These are phyloP conservation scores for Penaeus monodon DNA, from an alignment of 2,888 invertebrate genomes.

Conservation along the genomic window DNA sequence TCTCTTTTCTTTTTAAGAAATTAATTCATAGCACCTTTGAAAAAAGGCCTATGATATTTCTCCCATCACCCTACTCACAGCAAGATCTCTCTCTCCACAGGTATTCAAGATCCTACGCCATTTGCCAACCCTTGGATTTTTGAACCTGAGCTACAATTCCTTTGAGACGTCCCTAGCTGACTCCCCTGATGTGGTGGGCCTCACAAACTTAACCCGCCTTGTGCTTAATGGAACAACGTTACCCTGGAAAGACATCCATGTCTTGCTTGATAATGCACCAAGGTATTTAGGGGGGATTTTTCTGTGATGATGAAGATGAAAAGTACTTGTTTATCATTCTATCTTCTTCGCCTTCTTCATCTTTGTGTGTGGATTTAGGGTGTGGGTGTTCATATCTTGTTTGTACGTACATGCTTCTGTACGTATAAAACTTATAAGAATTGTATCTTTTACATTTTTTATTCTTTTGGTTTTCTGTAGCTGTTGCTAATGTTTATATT, in stretches of 20 bases:
- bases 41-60: not conserved
- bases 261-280: constrained; percentile 75
- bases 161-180: constrained; percentile 69
- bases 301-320: too few species aligned
- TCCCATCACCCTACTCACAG: not conserved
- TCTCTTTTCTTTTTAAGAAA: too few species aligned
- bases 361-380: too few species aligned
- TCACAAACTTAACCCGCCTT: constrained; percentile 78
- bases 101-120: constrained; percentile 87
- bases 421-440: too few species aligned
- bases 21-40: too few species aligned
- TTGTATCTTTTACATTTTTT: too few species aligned
- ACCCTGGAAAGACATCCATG: constrained; percentile 85
- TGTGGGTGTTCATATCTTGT: too few species aligned
- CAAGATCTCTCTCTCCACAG: constrained; percentile 70
- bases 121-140: constrained; percentile 89
- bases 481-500: too few species aligned
- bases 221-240: constrained; percentile 90
- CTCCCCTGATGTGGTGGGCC: constrained; percentile 52
- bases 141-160: constrained; percentile 92
- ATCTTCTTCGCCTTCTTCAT: too few species aligned
- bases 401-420: too few species aligned
- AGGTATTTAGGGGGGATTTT: constrained; percentile 67
- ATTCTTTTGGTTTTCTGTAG: too few species aligned
- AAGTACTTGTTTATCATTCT: too few species aligned